Evolutionary conservation across 2,797 vertebrate genomes (phyloP).

Genomic region (Leptodactylus fallax): DNA sequence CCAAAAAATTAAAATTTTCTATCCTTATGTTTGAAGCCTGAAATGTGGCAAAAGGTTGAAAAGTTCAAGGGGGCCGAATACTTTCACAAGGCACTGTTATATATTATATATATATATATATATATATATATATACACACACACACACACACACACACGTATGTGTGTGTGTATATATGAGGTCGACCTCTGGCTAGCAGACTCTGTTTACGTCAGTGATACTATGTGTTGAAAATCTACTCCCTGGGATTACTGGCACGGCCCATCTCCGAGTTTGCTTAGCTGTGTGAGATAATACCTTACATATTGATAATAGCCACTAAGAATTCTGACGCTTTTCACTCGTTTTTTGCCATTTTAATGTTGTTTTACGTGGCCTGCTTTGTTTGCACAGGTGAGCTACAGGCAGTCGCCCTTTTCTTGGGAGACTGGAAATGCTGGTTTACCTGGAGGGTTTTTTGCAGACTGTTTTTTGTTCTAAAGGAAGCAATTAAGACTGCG

Average conservation of each 20-base stretch:
- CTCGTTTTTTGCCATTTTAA: slow-evolving; percentile 27
- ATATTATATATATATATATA: too few relatives aligned
- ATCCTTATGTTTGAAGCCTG: too few relatives aligned
- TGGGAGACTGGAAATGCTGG: slow-evolving; percentile 40
- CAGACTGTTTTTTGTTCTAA: slow-evolving; percentile 51
- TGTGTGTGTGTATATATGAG: too few relatives aligned
- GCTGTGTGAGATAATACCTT: slow-evolving; percentile 57
- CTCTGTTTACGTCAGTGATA: slow-evolving; percentile 46
- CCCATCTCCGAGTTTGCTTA: slow-evolving; percentile 58
- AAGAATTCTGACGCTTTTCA: slow-evolving; percentile 59
- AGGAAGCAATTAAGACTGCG: slow-evolving; percentile 49
- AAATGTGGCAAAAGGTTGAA: too few relatives aligned
- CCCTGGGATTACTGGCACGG: slow-evolving; percentile 34
- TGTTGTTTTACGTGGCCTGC: background rate
- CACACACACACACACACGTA: too few relatives aligned
- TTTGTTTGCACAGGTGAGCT: slow-evolving; percentile 43
- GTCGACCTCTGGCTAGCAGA: background rate
- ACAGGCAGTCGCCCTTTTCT: background rate
- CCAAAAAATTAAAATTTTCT: too few relatives aligned
- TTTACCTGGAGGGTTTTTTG: slow-evolving; percentile 53
- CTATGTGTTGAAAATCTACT: slow-evolving; percentile 9
- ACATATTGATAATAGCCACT: slow-evolving; percentile 59
- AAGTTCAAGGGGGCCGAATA: too few relatives aligned
- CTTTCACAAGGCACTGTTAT: too few relatives aligned
- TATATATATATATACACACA: too few relatives aligned